Evolutionary conservation across 2,888 invertebrate genomes (phyloP).

Genomic region (Leucoma salicis): DNA sequence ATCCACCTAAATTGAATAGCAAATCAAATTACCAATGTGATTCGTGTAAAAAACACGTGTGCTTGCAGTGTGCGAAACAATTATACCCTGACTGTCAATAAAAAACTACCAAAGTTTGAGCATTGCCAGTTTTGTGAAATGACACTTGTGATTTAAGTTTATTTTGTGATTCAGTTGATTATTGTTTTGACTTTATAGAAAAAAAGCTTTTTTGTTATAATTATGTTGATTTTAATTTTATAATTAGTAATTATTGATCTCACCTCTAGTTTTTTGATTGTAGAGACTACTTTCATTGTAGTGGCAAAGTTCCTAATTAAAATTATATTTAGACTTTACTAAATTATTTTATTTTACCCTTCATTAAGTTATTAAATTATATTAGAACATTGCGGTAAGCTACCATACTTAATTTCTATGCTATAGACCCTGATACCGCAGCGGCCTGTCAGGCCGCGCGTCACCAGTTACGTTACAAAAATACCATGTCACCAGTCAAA

Average conservation of each 20-base stretch:
- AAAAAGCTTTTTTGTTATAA: conserved; percentile 1
- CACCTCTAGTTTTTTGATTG: too few relatives aligned
- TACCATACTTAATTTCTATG: conserved; percentile 1
- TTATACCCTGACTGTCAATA: too few relatives aligned
- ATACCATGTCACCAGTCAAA: background rate
- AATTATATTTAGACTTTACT: conserved; percentile 4
- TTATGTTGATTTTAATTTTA: conserved; percentile 1
- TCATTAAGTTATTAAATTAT: background rate
- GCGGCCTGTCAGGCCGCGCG: conserved; percentile 3
- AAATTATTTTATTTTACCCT: conserved; percentile 1
- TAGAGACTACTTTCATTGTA: too few relatives aligned
- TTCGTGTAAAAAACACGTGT: conserved; percentile 5
- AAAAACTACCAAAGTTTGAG: conserved; percentile 5
- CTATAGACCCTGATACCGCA: background rate
- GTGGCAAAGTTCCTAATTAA: too few relatives aligned
- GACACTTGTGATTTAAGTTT: conserved; percentile 6
- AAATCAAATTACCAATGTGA: conserved; percentile 10
- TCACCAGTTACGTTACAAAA: conserved; percentile 4
- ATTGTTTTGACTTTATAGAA: too few relatives aligned
- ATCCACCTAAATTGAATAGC: conserved; percentile 6
- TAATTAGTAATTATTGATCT: too few relatives aligned
- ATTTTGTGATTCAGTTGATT: background rate
- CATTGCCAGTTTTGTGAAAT: conserved; percentile 5
- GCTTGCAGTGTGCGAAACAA: conserved; percentile 7
- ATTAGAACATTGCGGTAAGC: conserved; percentile 1